Conservation (phyloP, 2,113 vertebrate genomes). For the Spermophilus dauricus region DNA sequence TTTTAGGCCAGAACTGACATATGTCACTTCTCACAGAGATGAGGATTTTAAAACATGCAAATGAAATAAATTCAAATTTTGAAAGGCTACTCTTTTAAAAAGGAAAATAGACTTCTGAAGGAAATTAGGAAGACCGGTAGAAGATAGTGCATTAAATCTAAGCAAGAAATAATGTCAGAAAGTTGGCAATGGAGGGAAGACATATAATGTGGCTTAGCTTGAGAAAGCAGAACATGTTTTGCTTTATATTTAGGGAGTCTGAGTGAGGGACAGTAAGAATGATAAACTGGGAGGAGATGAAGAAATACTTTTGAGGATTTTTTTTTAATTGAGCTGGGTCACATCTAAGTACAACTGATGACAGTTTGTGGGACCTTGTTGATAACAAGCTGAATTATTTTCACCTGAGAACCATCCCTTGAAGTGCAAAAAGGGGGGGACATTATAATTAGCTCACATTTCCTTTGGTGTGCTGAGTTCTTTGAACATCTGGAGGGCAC, state of each 20-base stretch:
- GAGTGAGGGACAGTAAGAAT: background rate
- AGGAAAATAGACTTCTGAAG: background rate
- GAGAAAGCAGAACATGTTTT: background rate
- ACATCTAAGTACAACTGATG: background rate
- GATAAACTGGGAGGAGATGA: background rate
- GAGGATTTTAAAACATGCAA: background rate
- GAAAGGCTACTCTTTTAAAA: conserved; percentile 22
- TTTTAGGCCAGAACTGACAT: background rate
- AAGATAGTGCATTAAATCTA: background rate
- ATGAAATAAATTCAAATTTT: background rate
- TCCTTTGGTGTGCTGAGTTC: background rate
- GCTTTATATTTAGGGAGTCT: background rate
- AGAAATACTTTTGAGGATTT: background rate
- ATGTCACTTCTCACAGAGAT: background rate
- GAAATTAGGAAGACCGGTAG: background rate
- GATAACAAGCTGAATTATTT: background rate
- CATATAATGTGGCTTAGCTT: background rate
- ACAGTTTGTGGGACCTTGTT: background rate
- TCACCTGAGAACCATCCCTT: background rate
- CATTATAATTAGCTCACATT: background rate
- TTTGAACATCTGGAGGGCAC: too few species aligned
- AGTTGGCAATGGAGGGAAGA: background rate
- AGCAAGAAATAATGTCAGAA: background rate
- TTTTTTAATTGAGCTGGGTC: background rate
- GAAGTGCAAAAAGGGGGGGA: background rate